phyloP scores from a whole-genome alignment of 2,113 vertebrate species.

The Sylvietta virens region DNA sequence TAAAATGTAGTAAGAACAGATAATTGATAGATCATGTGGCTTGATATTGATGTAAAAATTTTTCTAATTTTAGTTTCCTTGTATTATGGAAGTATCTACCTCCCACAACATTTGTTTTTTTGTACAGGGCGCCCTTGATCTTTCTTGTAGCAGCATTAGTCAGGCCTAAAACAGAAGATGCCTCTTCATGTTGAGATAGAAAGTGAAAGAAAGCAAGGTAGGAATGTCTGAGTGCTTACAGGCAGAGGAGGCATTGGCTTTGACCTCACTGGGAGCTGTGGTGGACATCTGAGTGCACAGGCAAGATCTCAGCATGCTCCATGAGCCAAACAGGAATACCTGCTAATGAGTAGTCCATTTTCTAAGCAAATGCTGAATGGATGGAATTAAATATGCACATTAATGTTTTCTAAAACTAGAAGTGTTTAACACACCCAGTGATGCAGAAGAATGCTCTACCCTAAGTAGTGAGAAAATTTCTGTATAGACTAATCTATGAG shows the following conservation, averaged over 20 bases:
- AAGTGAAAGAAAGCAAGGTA: background rate
- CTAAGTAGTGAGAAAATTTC: background rate
- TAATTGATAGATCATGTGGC: background rate
- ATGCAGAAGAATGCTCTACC: background rate
- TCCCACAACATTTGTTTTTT: background rate
- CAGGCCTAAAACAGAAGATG: background rate
- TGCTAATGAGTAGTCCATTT: background rate
- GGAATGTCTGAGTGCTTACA: background rate
- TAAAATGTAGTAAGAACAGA: background rate
- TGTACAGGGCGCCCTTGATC: background rate
- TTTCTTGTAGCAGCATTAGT: background rate
- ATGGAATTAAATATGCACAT: background rate
- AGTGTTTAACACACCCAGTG: background rate
- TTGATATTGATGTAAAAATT: background rate
- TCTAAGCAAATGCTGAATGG: background rate
- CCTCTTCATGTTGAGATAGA: background rate
- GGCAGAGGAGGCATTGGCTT: background rate
- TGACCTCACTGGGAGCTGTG: background rate
- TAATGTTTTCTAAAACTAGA: background rate
- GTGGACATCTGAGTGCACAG: background rate
- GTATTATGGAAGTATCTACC: background rate
- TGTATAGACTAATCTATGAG: background rate
- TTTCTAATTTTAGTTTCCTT: background rate
- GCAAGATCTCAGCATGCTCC: background rate
- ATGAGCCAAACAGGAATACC: background rate